These are phyloP conservation scores for Volucella bombylans DNA, from an alignment of 2,888 invertebrate species.

Conservation along the genomic window DNA sequence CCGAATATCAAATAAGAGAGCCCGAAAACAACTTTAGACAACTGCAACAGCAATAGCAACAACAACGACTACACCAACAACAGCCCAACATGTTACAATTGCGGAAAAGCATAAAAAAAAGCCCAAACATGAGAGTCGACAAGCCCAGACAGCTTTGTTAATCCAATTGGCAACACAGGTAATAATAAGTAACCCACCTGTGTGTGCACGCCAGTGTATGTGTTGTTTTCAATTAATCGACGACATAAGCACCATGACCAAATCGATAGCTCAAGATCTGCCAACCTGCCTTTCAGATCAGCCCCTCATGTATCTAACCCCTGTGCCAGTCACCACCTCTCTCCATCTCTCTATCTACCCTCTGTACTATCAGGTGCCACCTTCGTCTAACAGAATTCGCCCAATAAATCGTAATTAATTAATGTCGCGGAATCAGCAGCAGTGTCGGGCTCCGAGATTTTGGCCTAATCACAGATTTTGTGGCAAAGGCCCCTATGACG, in stretches of 20 bases:
- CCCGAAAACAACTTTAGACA: slow-evolving; percentile 34
- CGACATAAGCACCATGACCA: slow-evolving; percentile 72
- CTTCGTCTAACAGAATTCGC: slow-evolving; percentile 76
- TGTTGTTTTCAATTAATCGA: slow-evolving; percentile 72
- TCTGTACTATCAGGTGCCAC: not conserved
- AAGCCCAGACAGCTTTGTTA: slow-evolving; percentile 74
- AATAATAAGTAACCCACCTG: slow-evolving; percentile 74
- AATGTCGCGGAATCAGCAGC: slow-evolving; percentile 76
- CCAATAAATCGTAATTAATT: slow-evolving; percentile 83
- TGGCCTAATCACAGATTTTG: slow-evolving; percentile 66
- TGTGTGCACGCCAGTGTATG: slow-evolving; percentile 39
- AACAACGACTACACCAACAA: slow-evolving; percentile 51
- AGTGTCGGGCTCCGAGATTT: slow-evolving; percentile 70
- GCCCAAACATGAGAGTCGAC: slow-evolving; percentile 68
- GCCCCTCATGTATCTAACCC: not conserved
- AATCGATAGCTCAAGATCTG: slow-evolving; percentile 67
- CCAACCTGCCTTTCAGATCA: too few relatives aligned
- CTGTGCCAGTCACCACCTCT: not conserved
- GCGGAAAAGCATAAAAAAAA: slow-evolving; percentile 65
- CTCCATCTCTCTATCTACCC: not conserved
- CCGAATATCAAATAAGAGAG: slow-evolving; percentile 6
- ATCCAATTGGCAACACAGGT: slow-evolving; percentile 74
- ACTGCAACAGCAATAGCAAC: slow-evolving; percentile 34
- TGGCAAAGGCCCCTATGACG: not conserved
- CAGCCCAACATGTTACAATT: slow-evolving; percentile 67